Conservation (phyloP, 2,113 vertebrate genomes). For the Ceyx margarethae region DNA sequence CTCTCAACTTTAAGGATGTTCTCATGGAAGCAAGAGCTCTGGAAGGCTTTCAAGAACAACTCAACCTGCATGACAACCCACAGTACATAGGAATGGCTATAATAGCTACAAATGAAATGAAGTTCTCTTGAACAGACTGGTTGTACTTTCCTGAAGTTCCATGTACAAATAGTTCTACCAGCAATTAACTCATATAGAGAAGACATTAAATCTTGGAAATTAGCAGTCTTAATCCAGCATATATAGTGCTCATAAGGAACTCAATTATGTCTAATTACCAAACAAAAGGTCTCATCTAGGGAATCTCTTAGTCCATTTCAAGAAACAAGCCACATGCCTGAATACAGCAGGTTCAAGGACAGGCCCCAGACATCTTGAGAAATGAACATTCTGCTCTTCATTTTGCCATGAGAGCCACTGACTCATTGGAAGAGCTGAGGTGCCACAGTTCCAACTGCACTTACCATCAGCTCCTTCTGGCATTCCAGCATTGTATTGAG, state of each 20-base stretch:
- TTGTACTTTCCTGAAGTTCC: background rate
- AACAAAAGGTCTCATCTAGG: background rate
- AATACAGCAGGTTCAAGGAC: background rate
- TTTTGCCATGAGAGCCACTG: background rate
- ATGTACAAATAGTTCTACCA: background rate
- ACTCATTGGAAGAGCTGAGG: background rate
- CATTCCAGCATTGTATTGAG: constrained; percentile 62
- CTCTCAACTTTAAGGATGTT: background rate
- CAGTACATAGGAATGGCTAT: background rate
- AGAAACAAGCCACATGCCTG: background rate
- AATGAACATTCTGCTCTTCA: background rate
- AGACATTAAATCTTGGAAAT: background rate
- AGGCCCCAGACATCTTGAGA: background rate
- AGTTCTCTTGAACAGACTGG: background rate
- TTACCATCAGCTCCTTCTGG: constrained; percentile 79
- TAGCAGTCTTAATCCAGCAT: background rate
- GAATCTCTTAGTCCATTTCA: background rate
- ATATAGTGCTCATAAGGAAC: background rate
- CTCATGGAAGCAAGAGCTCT: background rate
- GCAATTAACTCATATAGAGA: background rate
- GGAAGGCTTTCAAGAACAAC: background rate
- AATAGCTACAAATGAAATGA: background rate
- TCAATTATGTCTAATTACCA: background rate
- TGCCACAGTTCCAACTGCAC: background rate
- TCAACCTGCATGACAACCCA: background rate